Evolutionary conservation across 2,113 vertebrate species (phyloP).

Genomic region (Coracopsis vasa): DNA sequence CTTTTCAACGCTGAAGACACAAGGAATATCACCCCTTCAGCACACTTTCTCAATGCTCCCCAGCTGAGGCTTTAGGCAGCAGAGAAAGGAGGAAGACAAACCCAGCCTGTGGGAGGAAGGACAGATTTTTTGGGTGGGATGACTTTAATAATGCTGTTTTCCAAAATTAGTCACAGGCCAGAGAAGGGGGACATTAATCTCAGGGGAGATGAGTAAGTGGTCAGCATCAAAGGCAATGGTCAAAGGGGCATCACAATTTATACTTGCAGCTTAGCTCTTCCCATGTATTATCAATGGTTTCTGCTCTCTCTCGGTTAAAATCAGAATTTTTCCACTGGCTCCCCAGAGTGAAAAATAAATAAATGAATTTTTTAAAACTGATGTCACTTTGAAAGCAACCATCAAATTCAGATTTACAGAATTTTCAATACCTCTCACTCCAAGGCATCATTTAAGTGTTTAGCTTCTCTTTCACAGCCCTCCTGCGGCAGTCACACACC

Average conservation of each 20-base stretch:
- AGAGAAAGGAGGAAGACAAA: background rate
- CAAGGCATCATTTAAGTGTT: background rate
- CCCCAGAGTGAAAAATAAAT: background rate
- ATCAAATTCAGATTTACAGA: background rate
- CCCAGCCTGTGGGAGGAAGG: slow-evolving; percentile 18
- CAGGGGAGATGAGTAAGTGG: slow-evolving; percentile 38
- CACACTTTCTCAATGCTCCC: background rate
- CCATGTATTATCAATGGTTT: background rate
- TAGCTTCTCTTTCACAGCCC: background rate
- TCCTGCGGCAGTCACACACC: background rate
- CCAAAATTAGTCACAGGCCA: slow-evolving; percentile 5
- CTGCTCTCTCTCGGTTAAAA: background rate
- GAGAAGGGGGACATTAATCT: slow-evolving; percentile 11
- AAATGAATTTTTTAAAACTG: background rate
- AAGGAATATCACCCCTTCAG: background rate
- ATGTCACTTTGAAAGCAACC: background rate
- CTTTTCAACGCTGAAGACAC: accelerated
- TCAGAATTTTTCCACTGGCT: background rate
- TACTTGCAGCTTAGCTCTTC: background rate
- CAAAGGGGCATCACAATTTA: background rate
- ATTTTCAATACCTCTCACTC: background rate
- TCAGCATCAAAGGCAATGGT: background rate
- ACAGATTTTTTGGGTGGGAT: slow-evolving; percentile 22
- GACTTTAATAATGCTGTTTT: background rate
- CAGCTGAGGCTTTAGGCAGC: background rate